Conservation (phyloP, 2,797 vertebrate genomes). For the Xyrichtys novacula region DNA sequence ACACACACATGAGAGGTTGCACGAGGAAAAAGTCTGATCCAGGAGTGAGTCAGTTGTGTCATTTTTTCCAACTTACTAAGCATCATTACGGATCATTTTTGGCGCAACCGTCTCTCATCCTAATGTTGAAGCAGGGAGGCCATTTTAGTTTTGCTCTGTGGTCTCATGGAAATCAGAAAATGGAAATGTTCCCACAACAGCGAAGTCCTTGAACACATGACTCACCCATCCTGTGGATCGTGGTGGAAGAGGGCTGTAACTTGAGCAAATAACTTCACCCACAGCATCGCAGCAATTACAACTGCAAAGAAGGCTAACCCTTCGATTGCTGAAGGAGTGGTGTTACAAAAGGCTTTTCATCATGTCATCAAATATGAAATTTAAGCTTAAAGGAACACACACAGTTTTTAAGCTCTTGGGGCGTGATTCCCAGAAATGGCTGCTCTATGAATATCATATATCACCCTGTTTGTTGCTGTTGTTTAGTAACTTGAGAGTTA, state of each 20-base stretch:
- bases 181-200: conserved; percentile 84
- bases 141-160: conserved; percentile 82
- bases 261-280: conserved; percentile 74
- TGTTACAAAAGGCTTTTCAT: conserved; percentile 28
- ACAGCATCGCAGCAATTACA: conserved; percentile 57
- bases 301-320: conserved; percentile 56
- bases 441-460: conserved; percentile 9
- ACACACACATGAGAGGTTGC: conserved; percentile 29
- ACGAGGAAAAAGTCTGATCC: conserved; percentile 48
- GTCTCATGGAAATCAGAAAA: conserved; percentile 83
- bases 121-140: conserved; percentile 72
- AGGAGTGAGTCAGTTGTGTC: conserved; percentile 62
- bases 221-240: conserved; percentile 83
- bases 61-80: conserved; percentile 70
- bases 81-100: conserved; percentile 62
- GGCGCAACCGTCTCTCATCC: conserved; percentile 56
- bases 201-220: conserved; percentile 79
- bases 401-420: background rate
- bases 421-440: background rate
- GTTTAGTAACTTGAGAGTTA: conserved; percentile 71
- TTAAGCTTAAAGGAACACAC: background rate
- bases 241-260: conserved; percentile 75
- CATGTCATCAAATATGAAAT: conserved; percentile 22
- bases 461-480: conserved; percentile 39
- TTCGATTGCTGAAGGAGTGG: conserved; percentile 58